Percentiles rank a stretch among this genome's conserved stretches.
phyloP scores from a whole-genome alignment of 2,113 vertebrate genomes.

The Spizaetus ornatus region DNA sequence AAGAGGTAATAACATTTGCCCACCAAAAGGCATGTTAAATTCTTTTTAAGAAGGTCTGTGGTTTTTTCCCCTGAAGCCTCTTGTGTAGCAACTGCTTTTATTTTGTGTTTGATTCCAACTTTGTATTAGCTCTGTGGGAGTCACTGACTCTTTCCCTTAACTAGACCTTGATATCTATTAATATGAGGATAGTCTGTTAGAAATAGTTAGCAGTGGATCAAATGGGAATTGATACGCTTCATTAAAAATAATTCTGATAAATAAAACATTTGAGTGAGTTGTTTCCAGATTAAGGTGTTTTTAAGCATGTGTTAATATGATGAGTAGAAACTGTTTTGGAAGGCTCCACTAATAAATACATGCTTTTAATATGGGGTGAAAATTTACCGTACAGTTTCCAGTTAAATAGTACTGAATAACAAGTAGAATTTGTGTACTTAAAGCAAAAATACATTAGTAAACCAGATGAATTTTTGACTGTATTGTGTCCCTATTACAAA shows the following conservation, averaged over 20 bases:
- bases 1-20: neutral
- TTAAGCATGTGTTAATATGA: neutral
- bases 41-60: neutral
- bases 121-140: neutral
- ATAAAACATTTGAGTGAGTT: neutral
- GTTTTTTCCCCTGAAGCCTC: neutral
- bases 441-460: slow-evolving; percentile 47
- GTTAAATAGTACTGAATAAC: slow-evolving; percentile 21
- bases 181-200: neutral
- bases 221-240: neutral
- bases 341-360: neutral
- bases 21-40: neutral
- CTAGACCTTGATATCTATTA: neutral
- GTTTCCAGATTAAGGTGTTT: neutral
- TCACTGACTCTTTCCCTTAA: neutral
- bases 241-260: slow-evolving; percentile 16
- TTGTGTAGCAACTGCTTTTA: neutral
- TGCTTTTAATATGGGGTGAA: neutral
- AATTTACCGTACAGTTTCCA: neutral
- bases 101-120: neutral
- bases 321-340: neutral
- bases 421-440: slow-evolving; percentile 27
- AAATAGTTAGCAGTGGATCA: neutral
- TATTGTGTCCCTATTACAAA: slow-evolving; percentile 28
- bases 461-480: slow-evolving; percentile 47